Conservation (phyloP, 2,797 vertebrate genomes). For the Nasua narica region DNA sequence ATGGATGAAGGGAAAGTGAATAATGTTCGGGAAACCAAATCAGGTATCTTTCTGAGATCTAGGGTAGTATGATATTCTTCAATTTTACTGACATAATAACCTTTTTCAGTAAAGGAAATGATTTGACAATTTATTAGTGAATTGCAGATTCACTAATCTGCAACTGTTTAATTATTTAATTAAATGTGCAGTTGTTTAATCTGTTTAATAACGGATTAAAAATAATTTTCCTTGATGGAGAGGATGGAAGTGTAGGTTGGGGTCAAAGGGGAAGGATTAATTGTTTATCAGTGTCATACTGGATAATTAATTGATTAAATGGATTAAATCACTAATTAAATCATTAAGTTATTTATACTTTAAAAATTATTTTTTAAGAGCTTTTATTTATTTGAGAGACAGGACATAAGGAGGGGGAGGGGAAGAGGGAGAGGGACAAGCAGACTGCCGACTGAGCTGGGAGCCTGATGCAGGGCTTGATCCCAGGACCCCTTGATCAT, state of each 20-base stretch:
- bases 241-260: not conserved
- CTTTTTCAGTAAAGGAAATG: not conserved
- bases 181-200: no score
- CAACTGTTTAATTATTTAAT: no score
- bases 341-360: not conserved
- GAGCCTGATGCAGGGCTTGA: not conserved
- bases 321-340: not conserved
- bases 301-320: not conserved
- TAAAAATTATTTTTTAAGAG: not conserved
- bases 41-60: not conserved
- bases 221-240: not conserved
- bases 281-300: not conserved
- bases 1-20: not conserved
- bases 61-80: not conserved
- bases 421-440: not conserved
- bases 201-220: not conserved
- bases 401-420: not conserved
- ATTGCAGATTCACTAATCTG: not conserved
- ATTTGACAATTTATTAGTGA: not conserved
- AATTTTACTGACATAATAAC: not conserved
- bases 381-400: not conserved
- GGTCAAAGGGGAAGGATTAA: not conserved
- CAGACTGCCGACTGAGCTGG: no score
- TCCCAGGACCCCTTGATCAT: not conserved
- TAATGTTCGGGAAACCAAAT: not conserved